Base-by-base conservation (phyloP, 1,140 invertebrate species). In the Zophobas atratus region DNA sequence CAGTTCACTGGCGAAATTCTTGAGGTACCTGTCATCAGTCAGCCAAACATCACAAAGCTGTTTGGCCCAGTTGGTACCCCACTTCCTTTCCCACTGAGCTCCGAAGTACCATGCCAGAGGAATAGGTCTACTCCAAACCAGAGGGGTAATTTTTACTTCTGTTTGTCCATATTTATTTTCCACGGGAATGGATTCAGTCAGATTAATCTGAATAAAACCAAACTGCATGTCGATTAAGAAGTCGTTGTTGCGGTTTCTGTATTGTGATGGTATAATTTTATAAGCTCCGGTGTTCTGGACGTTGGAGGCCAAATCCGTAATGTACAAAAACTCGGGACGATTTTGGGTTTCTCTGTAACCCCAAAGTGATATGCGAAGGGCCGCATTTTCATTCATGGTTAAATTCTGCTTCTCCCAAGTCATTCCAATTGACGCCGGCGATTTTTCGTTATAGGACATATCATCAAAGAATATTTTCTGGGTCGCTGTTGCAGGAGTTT, bases 101-200 rank as follows among this genome's bases (percentile, higher is more conserved):
- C 89, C 90, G 84, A 98, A 98, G 84, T 98, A 98, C 97, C 97
- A 98, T 0, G 89, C 96, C 1, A 98, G 85, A 0, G 97, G 97
- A 80, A 98, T 95, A 0, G 96, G 96, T 48, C 93, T 91, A 84
- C 95, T 97, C 97, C 97, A 98, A 1, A 98, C 87, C 0, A 93
- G 87, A 0, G 96, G 96, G 72, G 94, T 93, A 79, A 95, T 90
- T 46, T 90, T 85, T 34, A 95, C 86, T 36, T 91, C 91, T 32
- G 90, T 90, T 80, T 6, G 32, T n/a, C 48, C 70, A 43, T 55
- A 32, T 34, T 76, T 53, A 33, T 76, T 76, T 2, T 92, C 38
- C 0, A 92, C 92, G 32, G 91, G 88, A n/a, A 91, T 89, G 0
- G 94, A 93, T 41, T 94, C 92, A 0, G 96, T 97, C 20, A 98